Evolutionary conservation across 2,888 invertebrate genomes (phyloP).

Genomic region (Dinocampus coccinellae): DNA sequence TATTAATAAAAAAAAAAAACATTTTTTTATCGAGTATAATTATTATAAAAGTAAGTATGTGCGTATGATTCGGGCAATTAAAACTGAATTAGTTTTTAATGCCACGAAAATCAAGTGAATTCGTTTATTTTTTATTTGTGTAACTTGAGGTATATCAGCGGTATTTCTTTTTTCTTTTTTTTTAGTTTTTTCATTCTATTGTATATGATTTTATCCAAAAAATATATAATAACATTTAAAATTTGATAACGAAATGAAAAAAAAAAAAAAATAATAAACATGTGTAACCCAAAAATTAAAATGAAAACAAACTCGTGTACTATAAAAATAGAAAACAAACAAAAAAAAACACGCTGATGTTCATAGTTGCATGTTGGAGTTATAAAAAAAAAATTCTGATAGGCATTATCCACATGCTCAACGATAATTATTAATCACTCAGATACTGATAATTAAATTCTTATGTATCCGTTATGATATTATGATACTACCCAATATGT

Average conservation of each 20-base stretch:
- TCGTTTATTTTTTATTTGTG: conserved; percentile 22
- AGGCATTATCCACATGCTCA: neutral
- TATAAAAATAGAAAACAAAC: neutral
- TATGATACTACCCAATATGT: neutral
- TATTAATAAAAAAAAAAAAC: conserved; percentile 51
- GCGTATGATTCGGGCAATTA: conserved; percentile 42
- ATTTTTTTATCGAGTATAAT: conserved; percentile 52
- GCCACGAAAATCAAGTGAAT: conserved; percentile 43
- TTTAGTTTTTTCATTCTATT: too few species aligned
- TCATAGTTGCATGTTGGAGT: neutral
- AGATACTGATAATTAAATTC: neutral
- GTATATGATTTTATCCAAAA: neutral
- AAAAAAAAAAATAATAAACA: neutral
- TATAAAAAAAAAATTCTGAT: neutral
- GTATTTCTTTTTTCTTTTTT: conserved; percentile 16
- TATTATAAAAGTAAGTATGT: conserved; percentile 54
- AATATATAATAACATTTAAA: conserved; percentile 31
- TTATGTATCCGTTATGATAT: conserved; percentile 5
- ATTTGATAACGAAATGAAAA: conserved; percentile 18
- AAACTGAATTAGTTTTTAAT: conserved; percentile 37
- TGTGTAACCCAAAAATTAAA: conserved; percentile 1
- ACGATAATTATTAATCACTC: neutral
- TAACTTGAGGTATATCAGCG: conserved; percentile 51
- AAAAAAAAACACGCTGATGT: too few species aligned
- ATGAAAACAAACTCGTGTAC: conserved; percentile 10